Evolutionary conservation across 2,888 invertebrate genomes (phyloP), one percentile per base, ranked within the genome.

Genomic region (Tachina grossa): DNA sequence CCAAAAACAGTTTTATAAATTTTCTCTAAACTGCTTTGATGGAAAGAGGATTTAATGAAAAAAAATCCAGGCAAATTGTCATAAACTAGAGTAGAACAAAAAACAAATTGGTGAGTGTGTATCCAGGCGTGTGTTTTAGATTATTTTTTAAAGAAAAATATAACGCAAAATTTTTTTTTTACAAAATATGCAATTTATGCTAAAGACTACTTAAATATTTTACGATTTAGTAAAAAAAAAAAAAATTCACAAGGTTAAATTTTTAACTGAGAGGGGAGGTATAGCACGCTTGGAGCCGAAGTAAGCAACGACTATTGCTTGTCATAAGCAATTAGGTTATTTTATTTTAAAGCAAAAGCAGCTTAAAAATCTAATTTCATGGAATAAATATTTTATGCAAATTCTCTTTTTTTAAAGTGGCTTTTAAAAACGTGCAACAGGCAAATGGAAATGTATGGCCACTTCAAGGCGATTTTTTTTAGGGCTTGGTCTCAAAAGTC

Each of bases 121-220:
- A 6, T 65, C 31, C 31, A 31, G 6, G 43, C 11, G 41, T 83
- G 77, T 72, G 41, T 78, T 74, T 53, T 14, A 41, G 49, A 49
- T 68, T 72, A 71, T 75, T 74, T 75, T 74, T 68, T 76, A 9
- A 49, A 41, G 19, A 41, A 43, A 3, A 61, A 16, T 9, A 39
- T 14, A 13, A 53, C 2, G 8, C 43, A 51, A 61, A 51, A 69
- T 75, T 82, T 19, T 11, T 59, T 75, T 82, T 19, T 11, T 59
- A 69, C 66, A 83, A 85, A 83, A 83, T 85, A 76, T 79, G 82
- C 78, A 83, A 83, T 85, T 85, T 85, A 83, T 68, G 79, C 71
- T 85, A 77, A 85, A 83, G 45, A 83, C 57, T 71, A 76, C 72
- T 71, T 85, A 85, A 83, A 85, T 83, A 80, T 85, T 85, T 80